A percentile compares a stretch with the other conserved stretches of the same genome.
phyloP scores from a whole-genome alignment of 2,888 invertebrate species.

The Myopa tessellatipennis region DNA sequence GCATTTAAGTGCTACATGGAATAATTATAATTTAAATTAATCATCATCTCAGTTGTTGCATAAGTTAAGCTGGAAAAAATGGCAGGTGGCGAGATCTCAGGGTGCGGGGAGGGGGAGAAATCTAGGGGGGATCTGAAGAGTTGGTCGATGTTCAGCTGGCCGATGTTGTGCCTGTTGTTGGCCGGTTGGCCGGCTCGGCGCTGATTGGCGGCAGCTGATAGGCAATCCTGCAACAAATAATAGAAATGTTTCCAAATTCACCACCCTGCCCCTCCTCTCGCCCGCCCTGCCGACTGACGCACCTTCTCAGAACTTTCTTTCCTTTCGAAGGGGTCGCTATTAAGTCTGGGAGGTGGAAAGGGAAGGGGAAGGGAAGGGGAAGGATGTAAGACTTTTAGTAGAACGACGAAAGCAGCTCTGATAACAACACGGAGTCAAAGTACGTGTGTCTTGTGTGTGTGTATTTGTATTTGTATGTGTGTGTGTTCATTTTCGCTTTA shows the following conservation, averaged over 20 bases:
- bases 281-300: too few species aligned
- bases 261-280: too few species aligned
- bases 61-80: constrained; percentile 1
- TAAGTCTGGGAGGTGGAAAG: too few species aligned
- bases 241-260: constrained; percentile 13
- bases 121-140: neutral
- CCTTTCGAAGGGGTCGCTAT: too few species aligned
- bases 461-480: constrained; percentile 4
- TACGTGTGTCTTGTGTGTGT: neutral
- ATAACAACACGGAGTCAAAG: too few species aligned
- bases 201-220: constrained; percentile 20
- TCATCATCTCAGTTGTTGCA: constrained; percentile 46
- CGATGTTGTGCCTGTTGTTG: neutral
- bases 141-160: neutral
- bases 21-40: constrained; percentile 62
- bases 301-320: neutral
- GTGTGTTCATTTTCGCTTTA: constrained; percentile 31
- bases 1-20: constrained; percentile 50
- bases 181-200: neutral
- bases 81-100: neutral
- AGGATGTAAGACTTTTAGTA: neutral
- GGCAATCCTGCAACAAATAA: constrained; percentile 24
- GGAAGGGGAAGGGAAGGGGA: too few species aligned
- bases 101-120: neutral
- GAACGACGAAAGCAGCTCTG: constrained; percentile 5